phyloP scores from a whole-genome alignment of 2,888 invertebrate genomes.

The Epinotia demarniana region DNA sequence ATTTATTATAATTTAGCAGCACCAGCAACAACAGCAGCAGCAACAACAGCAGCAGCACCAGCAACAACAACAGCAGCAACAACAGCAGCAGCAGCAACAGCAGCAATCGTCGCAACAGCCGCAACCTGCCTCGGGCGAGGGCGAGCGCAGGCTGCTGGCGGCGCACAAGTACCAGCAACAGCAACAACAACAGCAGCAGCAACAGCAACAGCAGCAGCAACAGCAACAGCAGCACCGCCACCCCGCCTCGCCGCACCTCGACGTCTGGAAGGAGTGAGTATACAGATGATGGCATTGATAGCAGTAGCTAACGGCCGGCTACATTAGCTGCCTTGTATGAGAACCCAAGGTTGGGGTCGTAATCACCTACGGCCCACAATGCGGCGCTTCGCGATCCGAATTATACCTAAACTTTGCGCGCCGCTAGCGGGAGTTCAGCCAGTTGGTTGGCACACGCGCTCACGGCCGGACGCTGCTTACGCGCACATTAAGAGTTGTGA shows the following conservation, averaged over 20 bases:
- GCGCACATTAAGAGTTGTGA: too few species aligned
- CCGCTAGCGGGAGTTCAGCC: too few species aligned
- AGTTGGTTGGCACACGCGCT: too few species aligned
- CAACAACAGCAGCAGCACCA: conserved; percentile 55
- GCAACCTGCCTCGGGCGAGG: conserved; percentile 58
- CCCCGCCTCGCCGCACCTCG: conserved; percentile 37
- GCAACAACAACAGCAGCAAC: conserved; percentile 50
- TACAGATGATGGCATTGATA: background rate
- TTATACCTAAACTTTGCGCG: too few species aligned
- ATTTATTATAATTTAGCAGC: conserved; percentile 46
- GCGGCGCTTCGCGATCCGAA: too few species aligned
- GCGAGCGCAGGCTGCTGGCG: conserved; percentile 50
- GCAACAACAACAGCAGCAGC: too few species aligned
- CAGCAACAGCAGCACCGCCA: conserved; percentile 37
- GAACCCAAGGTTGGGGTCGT: too few species aligned
- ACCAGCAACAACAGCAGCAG: conserved; percentile 53
- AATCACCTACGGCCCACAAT: too few species aligned
- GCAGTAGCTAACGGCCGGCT: too few species aligned
- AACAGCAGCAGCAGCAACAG: conserved; percentile 51
- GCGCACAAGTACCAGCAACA: conserved; percentile 47
- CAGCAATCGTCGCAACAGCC: conserved; percentile 58
- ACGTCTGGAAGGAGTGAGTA: conserved; percentile 65
- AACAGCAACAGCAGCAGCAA: too few species aligned
- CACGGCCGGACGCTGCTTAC: too few species aligned
- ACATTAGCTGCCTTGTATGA: too few species aligned